Evolutionary conservation across 2,888 invertebrate genomes (phyloP).

Genomic region (Spicauda simplicius): DNA sequence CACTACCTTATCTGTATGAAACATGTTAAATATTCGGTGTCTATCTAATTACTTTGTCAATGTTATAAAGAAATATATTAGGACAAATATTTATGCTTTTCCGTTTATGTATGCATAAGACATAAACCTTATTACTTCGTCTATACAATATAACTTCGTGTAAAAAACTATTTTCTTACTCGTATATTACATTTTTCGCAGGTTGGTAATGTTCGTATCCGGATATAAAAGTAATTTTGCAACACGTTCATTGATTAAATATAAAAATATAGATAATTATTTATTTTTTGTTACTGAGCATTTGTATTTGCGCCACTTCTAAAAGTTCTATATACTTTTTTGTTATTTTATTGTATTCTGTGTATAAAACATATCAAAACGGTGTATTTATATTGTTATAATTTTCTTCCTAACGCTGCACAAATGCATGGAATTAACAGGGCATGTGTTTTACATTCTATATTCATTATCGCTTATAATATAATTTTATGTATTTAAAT

Average conservation of each 20-base stretch:
- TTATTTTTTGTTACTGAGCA: no score
- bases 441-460: conserved; percentile 65
- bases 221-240: no score
- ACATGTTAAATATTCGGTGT: not conserved
- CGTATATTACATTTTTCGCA: no score
- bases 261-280: no score
- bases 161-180: no score
- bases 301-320: not conserved
- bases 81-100: not conserved
- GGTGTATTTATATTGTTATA: conserved; percentile 25
- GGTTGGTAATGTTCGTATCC: no score
- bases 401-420: conserved; percentile 68
- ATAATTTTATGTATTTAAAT: not conserved
- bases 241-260: no score
- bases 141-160: no score
- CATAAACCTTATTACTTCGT: no score
- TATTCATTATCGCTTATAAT: conserved; percentile 22
- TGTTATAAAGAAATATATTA: not conserved
- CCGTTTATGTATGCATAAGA: no score
- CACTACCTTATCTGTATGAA: not conserved
- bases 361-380: not conserved
- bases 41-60: not conserved
- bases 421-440: conserved; percentile 74
- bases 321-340: not conserved
- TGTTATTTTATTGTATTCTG: not conserved